Evolutionary conservation across 2,797 vertebrate genomes (phyloP).

Genomic region (Luscinia megarhynchos): DNA sequence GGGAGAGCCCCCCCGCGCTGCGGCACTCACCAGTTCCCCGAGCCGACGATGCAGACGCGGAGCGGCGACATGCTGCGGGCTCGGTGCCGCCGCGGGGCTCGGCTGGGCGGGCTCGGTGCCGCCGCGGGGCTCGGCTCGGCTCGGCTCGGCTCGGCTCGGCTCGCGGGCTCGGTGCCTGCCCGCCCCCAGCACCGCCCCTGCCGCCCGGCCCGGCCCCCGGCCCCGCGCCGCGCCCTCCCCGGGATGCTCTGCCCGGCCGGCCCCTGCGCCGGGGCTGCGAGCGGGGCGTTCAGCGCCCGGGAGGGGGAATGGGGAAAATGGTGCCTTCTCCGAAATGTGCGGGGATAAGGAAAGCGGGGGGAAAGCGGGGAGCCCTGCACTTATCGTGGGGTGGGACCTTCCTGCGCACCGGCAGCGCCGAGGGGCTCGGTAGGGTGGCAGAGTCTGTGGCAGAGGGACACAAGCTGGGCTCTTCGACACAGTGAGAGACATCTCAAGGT

Average conservation of each 20-base stretch:
- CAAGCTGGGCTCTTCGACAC: not conserved
- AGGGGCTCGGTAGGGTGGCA: not conserved
- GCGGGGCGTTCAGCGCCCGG: not conserved
- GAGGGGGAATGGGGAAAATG: not conserved
- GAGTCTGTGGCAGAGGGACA: not conserved
- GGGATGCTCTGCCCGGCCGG: not conserved
- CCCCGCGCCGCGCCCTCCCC: not conserved
- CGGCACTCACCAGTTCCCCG: constrained; percentile 71
- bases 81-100: not conserved
- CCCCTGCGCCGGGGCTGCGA: not conserved
- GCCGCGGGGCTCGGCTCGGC: too few species aligned
- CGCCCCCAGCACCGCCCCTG: constrained; percentile 14
- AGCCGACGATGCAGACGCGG: constrained; percentile 83
- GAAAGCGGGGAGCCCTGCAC: not conserved
- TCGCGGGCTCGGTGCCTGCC: not conserved
- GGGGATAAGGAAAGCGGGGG: not conserved
- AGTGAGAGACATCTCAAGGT: not conserved
- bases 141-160: not conserved
- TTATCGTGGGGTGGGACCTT: not conserved
- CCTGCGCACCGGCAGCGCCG: not conserved
- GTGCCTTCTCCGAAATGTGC: not conserved
- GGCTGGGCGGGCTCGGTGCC: too few species aligned
- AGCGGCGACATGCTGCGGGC: constrained; percentile 52
- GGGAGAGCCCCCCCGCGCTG: not conserved
- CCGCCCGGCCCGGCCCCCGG: not conserved